A percentile compares a stretch with the other conserved stretches of the same genome.
These are phyloP conservation scores for Caenorhabditis latens DNA, from an alignment of 1,140 invertebrate genomes.

Conservation along the genomic window DNA sequence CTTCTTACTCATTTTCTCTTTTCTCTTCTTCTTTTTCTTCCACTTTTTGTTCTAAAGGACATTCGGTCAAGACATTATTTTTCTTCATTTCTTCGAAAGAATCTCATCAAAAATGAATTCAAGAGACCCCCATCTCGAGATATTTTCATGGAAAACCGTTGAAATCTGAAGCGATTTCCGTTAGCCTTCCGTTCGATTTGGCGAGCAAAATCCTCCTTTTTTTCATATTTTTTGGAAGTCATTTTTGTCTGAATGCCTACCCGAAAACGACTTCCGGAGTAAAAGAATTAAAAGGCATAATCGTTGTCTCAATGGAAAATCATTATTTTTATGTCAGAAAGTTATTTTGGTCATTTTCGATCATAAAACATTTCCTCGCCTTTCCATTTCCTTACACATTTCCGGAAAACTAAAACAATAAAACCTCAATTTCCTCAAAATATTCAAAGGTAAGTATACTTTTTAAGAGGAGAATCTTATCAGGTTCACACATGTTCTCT, in stretches of 20 bases:
- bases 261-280: constrained; percentile 11
- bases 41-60: not conserved
- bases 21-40: not conserved
- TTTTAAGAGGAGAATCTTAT: not conserved
- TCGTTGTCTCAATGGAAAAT: constrained; percentile 3
- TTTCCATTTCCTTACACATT: not conserved
- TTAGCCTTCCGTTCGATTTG: constrained; percentile 31
- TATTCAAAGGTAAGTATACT: not conserved
- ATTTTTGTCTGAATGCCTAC: not conserved
- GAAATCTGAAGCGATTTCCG: constrained; percentile 50
- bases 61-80: not conserved
- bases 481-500: not conserved
- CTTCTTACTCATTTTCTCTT: not conserved
- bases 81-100: not conserved
- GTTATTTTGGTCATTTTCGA: not conserved
- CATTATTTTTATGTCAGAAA: constrained; percentile 17
- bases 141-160: not conserved
- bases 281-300: constrained; percentile 26
- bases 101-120: constrained; percentile 49
- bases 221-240: not conserved
- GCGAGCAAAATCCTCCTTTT: not conserved
- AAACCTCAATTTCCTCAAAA: not conserved
- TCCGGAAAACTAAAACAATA: constrained; percentile 20
- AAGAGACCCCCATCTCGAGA: not conserved
- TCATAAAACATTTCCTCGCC: not conserved